Base-by-base conservation (phyloP, 2,797 vertebrate species). In the Tinamus major region DNA sequence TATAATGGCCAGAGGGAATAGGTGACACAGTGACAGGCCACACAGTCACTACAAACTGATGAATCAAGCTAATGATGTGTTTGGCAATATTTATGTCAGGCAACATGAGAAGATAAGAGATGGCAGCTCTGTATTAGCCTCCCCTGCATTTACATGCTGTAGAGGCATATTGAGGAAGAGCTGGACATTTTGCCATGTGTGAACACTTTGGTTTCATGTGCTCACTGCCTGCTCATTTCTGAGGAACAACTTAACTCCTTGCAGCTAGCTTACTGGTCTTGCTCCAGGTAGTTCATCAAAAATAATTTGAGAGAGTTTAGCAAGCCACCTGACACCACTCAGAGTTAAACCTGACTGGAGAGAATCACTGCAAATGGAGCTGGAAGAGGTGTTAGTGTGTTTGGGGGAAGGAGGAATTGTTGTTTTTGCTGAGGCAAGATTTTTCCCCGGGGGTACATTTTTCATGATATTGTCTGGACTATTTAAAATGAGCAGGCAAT, bases 401-500 rank as follows among this genome's bases (percentile, higher is more conserved):
- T 56, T n/a, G 29, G 18, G 55, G 55, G 31, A n/a, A n/a, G 18
- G 55, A n/a, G 55, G 55, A n/a, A n/a, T 56, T 19, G 17, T 11
- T 31, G 29, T 87, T 86, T 82, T 48, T 89, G 16, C 55, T 78
- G 39, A 87, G 49, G 69, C 10, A 46, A 90, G 35, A 19, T 23
- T 78, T 72, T 79, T 2, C 29, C 62, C 41, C n/a, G 44, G 9
- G 21, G 27, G 6, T 56, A 20, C 20, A 8, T 20, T 85, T 92
- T 91, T 92, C 58, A 44, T 71, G 65, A 55, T 41, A 55, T 65
- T 92, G 53, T 85, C 65, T 42, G 78, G 19, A n/a, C 59, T 89
- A 37, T 69, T 92, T 83, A 21, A 95, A 89, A 91, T 39, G 72
- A 92, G 65, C 21, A 62, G 20, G 65, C 48, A 79, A 48, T 46